A percentile compares a stretch with the other conserved stretches of the same genome.
Evolutionary conservation across 2,888 invertebrate genomes (phyloP).

Genomic region (Cataglyphis albicans): DNA sequence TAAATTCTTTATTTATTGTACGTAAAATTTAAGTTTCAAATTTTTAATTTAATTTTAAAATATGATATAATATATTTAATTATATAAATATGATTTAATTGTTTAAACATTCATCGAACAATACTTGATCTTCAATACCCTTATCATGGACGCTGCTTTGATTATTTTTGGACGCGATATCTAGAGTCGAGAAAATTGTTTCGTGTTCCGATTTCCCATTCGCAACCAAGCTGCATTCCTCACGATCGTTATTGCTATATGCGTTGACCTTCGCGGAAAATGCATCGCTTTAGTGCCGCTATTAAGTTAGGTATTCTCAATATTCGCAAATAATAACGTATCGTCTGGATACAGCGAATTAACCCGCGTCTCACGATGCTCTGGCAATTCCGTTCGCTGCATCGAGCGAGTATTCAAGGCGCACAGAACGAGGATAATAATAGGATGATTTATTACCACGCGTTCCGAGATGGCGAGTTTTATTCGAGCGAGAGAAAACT

Average conservation of each 20-base stretch:
- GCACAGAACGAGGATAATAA: constrained; percentile 14
- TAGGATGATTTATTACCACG: constrained; percentile 10
- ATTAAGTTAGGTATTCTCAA: constrained; percentile 31
- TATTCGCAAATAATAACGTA: constrained; percentile 21
- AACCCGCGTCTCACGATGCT: constrained; percentile 11
- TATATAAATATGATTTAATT: not conserved
- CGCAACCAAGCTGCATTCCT: constrained; percentile 42
- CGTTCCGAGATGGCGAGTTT: not conserved
- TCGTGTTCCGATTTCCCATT: constrained; percentile 43
- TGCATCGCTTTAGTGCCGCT: constrained; percentile 16
- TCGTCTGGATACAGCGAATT: not conserved
- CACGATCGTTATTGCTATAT: not conserved
- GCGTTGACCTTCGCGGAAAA: constrained; percentile 36
- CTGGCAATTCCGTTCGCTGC: not conserved
- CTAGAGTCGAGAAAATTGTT: constrained; percentile 58
- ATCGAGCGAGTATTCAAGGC: constrained; percentile 4
- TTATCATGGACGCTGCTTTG: not conserved
- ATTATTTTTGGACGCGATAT: not conserved
- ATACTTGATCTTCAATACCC: not conserved
- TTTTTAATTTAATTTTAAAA: not conserved
- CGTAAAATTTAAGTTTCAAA: not conserved
- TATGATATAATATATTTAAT: too few relatives aligned
- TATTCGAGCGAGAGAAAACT: not conserved
- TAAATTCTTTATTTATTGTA: too few relatives aligned
- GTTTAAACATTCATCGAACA: not conserved